Base-by-base conservation (phyloP, 1,140 invertebrate species). In the Asobara japonica region DNA sequence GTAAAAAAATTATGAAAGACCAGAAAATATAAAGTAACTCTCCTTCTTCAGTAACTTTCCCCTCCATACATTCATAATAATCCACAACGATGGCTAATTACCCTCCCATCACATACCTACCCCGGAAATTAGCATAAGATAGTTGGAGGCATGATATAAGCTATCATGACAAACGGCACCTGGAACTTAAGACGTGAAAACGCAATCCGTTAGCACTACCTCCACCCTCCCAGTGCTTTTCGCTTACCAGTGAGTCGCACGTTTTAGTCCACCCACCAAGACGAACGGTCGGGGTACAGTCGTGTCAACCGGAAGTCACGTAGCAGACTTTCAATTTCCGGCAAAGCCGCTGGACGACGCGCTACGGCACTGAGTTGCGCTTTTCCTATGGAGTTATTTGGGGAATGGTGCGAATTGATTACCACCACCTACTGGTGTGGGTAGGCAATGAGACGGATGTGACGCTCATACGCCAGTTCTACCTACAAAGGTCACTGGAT, bases 271-370 rank as follows among this genome's bases (percentile, higher is more conserved):
- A 8, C 18, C 64, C 41, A 8, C 4, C 11, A 69, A 51, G 72
- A 66, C 41, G 62, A 61, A 65, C 51, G 67, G 69, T 71, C 70
- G 61, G 41, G 70, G 60, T 67, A 62, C 73, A 70, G 70, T 61
- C 62, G 22, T 56, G 68, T 70, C 62, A 70, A 66, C 66, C 79
- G 80, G 80, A 82, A 78, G 78, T 80, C 81, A 82, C 80, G 80
- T 82, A 75, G 68, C 80, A 61, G 80, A 82, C 77, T 82, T 82
- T 82, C 80, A 82, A 82, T 82, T 82, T 82, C 81, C 81, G 81
- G 80, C 41, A 77, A 41, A 70, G 69, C 41, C 41, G 65, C 62
- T 66, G 31, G 65, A 70, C 67, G 38, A 51, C 69, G 60, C 22
- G 36, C n/a, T n/a, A 10, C 16, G 18, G 45, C n/a, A 71, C 27